Base-by-base conservation (phyloP, 2,888 invertebrate genomes). In the Acleris laterana region DNA sequence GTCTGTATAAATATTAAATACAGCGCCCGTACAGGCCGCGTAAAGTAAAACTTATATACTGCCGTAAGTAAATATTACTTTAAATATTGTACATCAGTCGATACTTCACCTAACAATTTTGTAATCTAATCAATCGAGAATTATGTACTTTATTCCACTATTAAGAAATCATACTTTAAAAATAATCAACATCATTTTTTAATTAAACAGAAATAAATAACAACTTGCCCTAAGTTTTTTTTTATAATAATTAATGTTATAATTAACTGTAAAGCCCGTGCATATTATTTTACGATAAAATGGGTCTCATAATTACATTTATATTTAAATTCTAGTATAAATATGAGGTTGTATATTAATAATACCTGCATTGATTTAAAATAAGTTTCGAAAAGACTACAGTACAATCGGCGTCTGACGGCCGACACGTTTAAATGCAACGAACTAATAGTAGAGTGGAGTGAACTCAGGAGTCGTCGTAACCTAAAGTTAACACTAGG, bases 171-270 rank as follows among this genome's bases (percentile, higher is more conserved):
- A 83, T 82, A 82, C 80, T 86, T 91, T 90, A 91, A 91, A 89
- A 93, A 89, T 92, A 92, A 91, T 92, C 85, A 93, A 92, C 93
- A 91, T 91, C 86, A 85, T 69, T 78, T 77, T 85, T 90, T 88
- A 89, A 87, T 90, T 93, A 93, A 94, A 94, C 93, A 94, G 93
- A 93, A 93, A 94, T 94, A 94, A 94, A 94, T 93, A 94, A 94
- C 93, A 94, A 94, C 93, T 93, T 93, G 93, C 89, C 91, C 92
- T 93, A 93, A 81, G 81, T 62, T 66, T 62, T 88, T 32, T 88
- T 74, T 89, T 88, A 88, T 90, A 88, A 88, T 90, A 89, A 92
- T 91, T 91, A 90, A 90, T 89, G 87, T 91, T 92, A 91, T 86
- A 88, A 90, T 91, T 91, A 92, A 88, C 82, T 89, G 90, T 91